Evolutionary conservation across 2,888 invertebrate species (phyloP), one percentile per base, ranked within the genome.

Genomic region (Panopea generosa): DNA sequence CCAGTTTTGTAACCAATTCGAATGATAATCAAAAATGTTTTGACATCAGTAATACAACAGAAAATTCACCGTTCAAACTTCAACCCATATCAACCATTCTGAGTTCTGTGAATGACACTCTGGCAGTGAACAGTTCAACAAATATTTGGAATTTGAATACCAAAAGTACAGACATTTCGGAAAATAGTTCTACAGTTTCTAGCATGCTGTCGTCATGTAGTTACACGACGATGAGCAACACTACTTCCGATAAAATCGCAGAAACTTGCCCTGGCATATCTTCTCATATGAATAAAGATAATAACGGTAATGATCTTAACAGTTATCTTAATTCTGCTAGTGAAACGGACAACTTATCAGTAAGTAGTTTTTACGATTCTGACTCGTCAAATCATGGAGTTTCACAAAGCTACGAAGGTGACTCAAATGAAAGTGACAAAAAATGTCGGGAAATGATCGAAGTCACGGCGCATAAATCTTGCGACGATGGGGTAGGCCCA

Each of bases 1-100:
- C 43, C 7, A 38, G 45, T 16, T 73, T 38, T 61, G 52, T 49
- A 52, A 22, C 20, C 27, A 40, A 52, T 14, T 45, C 33, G 20
- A 57, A 62, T 22, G 43, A 50, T 20, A 61, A 61, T 27, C 72
- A 78, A 43, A 77, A 77, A 43, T 81, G 63, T 62, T 49, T 66
- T 11, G 18, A 29, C 26, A 26, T 33, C 20, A 47, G 20, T 14
- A 33, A 47, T 27, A 27, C 29, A 6, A 26, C 43, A 16, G 65
- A 55, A 3, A 56, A 55, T 22, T 16, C n/a, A 22, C 6, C 26
- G 7, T 56, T 45, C 20, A 55, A 96, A 93, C 93, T 96, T 85
- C 96, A 96, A 89, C 94, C 95, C 0, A 95, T 95, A 87, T 94
- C 95, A 6, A 95, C 95, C 82, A 92, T 95, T 68, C 92, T 95